Conservation (phyloP, 2,113 vertebrate species). For the Edolisoma coerulescens region DNA sequence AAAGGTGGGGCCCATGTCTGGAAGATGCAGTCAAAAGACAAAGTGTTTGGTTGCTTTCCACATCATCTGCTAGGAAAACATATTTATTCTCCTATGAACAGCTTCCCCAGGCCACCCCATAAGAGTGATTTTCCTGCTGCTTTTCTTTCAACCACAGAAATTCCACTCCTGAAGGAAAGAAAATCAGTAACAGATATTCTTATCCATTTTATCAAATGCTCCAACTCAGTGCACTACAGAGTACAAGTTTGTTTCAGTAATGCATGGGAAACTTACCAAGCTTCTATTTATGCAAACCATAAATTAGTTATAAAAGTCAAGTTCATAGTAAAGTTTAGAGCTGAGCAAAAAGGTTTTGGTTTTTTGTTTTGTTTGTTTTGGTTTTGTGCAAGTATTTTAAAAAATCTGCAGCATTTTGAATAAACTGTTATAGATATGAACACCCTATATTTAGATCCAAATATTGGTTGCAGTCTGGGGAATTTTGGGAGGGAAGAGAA, state of each 20-base stretch:
- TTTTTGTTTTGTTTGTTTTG: not conserved
- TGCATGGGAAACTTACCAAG: not conserved
- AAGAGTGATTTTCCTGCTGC: not conserved
- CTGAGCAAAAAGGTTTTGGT: rapidly evolving
- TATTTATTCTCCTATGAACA: not conserved
- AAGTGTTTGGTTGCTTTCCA: not conserved
- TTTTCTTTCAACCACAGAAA: not conserved
- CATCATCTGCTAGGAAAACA: not conserved
- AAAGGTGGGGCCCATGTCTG: not conserved
- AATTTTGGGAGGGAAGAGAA: not conserved
- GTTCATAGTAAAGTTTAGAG: not conserved
- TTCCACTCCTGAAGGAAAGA: not conserved
- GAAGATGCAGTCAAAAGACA: not conserved
- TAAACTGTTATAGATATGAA: not conserved
- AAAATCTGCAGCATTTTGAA: not conserved
- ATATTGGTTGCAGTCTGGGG: not conserved
- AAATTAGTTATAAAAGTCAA: not conserved
- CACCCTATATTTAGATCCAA: not conserved
- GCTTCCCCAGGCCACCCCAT: not conserved
- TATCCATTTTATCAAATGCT: not conserved
- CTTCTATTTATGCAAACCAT: not conserved
- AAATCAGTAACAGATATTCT: not conserved
- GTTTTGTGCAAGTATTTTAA: not conserved
- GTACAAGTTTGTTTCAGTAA: not conserved
- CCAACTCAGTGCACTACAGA: not conserved